A percentile compares a stretch with the other conserved stretches of the same genome.
phyloP scores from a whole-genome alignment of 1,140 invertebrate species.

The Odontomachus brunneus region DNA sequence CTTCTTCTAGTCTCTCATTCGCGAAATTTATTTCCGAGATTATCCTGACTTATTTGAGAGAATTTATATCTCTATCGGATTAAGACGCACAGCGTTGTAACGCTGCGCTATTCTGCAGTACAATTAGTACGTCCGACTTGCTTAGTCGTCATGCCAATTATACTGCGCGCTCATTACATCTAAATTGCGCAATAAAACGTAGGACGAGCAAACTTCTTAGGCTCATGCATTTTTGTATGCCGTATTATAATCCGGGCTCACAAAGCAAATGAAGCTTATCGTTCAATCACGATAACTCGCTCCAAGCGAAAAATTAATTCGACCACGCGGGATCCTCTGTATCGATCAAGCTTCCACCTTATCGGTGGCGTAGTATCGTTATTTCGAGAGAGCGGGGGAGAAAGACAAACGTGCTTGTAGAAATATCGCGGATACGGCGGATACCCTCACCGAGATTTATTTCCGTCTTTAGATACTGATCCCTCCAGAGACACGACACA shows the following conservation, averaged over 20 bases:
- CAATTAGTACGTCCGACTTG: conserved; percentile 28
- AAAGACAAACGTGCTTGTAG: conserved; percentile 52
- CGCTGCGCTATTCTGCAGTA: background rate
- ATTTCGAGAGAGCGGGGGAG: conserved; percentile 4
- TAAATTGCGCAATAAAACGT: conserved; percentile 5
- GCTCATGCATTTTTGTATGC: background rate
- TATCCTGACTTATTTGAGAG: conserved; percentile 20
- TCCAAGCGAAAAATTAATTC: conserved; percentile 19
- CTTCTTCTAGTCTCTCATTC: background rate
- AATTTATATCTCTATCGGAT: conserved; percentile 38
- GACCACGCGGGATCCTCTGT: conserved; percentile 14
- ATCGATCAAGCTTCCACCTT: conserved; percentile 30
- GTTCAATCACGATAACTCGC: background rate
- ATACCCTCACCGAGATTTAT: conserved; percentile 37
- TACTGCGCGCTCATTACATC: conserved; percentile 5
- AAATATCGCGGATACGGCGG: conserved; percentile 21
- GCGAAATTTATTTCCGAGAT: conserved; percentile 5
- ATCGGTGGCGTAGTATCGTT: conserved; percentile 10
- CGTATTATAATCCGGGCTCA: background rate
- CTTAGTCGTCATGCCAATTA: conserved; percentile 33
- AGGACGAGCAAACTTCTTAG: background rate
- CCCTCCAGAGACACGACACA: conserved; percentile 9
- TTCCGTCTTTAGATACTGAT: conserved; percentile 51
- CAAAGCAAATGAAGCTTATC: background rate
- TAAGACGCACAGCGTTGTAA: conserved; percentile 25